phyloP scores from a whole-genome alignment of 2,113 vertebrate genomes.

The Ovis canadensis region DNA sequence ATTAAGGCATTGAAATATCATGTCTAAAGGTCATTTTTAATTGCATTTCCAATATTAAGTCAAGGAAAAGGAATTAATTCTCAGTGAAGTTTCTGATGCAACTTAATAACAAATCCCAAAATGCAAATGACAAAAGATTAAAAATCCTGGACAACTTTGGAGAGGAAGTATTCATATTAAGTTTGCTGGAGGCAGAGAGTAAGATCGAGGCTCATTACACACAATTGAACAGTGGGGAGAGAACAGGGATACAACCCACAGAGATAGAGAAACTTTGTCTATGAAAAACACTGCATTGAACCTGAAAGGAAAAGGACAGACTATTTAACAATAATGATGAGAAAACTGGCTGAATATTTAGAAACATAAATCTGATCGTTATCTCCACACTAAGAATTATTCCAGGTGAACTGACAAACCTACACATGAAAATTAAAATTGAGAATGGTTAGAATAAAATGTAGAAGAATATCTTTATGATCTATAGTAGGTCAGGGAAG shows the following conservation, averaged over 20 bases:
- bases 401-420: neutral
- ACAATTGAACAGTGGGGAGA: neutral
- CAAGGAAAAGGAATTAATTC: neutral
- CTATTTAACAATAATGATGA: neutral
- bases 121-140: neutral
- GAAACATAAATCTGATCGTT: neutral
- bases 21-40: neutral
- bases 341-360: neutral
- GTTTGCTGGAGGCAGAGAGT: too few relatives aligned
- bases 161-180: neutral
- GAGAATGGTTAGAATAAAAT: neutral
- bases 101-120: neutral
- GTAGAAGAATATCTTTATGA: neutral
- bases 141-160: neutral
- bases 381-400: neutral
- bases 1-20: neutral
- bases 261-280: neutral
- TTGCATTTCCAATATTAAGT: neutral
- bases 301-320: neutral
- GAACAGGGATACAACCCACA: neutral
- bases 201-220: neutral
- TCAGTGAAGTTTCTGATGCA: neutral
- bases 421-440: neutral
- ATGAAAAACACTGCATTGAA: neutral
- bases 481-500: neutral